Conservation (phyloP, 2,113 vertebrate genomes). For the Cricetomys ansorgei region DNA sequence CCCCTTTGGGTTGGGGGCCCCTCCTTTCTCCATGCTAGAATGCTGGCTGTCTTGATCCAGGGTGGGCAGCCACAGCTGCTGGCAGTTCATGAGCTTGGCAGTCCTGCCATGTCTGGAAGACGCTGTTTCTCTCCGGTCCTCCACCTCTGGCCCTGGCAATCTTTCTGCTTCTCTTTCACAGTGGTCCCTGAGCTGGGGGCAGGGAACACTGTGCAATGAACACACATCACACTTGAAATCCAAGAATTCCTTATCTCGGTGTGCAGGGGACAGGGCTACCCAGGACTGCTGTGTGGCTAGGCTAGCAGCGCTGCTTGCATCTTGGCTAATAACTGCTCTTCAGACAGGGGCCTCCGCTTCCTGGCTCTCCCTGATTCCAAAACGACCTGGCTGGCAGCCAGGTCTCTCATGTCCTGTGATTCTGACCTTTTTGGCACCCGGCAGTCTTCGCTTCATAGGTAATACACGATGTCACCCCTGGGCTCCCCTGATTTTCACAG, state of each 20-base stretch:
- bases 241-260: no score
- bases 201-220: no score
- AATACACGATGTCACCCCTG: neutral
- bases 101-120: neutral
- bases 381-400: neutral
- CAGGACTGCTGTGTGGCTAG: accelerated
- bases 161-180: no score
- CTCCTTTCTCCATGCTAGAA: neutral
- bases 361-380: neutral
- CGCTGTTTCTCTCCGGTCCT: neutral
- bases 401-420: neutral
- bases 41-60: neutral
- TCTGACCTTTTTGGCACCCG: neutral
- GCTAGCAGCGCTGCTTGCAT: accelerated
- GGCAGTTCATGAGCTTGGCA: no score
- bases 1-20: neutral
- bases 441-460: neutral
- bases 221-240: no score
- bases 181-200: neutral
- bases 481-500: neutral
- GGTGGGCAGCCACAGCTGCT: neutral
- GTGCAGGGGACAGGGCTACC: no score
- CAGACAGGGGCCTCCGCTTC: neutral
- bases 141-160: no score
- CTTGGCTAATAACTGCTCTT: neutral